Conservation (phyloP, 2,888 invertebrate genomes). For the Drosophila nr. fundita region DNA sequence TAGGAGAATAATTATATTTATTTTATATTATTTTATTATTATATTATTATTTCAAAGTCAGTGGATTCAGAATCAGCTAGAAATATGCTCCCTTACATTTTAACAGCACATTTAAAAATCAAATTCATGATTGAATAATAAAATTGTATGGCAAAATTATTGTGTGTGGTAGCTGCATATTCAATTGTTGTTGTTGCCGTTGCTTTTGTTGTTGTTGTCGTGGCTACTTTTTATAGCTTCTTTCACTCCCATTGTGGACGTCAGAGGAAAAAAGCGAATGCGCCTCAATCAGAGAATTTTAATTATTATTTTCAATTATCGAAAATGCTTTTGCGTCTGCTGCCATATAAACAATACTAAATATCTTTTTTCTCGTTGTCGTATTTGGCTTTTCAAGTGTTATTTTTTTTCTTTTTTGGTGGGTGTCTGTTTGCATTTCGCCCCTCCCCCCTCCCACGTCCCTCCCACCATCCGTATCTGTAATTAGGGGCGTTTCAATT, state of each 20-base stretch:
- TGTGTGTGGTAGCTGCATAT: constrained; percentile 51
- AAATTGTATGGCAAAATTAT: constrained; percentile 51
- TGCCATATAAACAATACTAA: constrained; percentile 29
- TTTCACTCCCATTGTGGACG: constrained; percentile 73
- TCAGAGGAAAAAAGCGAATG: constrained; percentile 40
- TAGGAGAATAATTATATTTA: neutral
- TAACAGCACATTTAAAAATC: constrained; percentile 4
- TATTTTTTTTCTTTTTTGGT: constrained; percentile 10
- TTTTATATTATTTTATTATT: neutral
- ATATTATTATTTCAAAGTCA: neutral
- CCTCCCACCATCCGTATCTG: constrained; percentile 17
- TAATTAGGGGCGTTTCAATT: constrained; percentile 62
- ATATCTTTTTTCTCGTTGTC: constrained; percentile 21
- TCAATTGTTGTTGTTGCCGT: constrained; percentile 23
- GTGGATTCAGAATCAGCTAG: neutral
- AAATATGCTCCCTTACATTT: neutral
- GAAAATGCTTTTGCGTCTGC: constrained; percentile 73
- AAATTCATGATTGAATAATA: constrained; percentile 45
- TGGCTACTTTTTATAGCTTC: constrained; percentile 58
- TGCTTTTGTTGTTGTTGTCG: constrained; percentile 10
- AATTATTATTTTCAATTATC: constrained; percentile 83
- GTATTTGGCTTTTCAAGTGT: constrained; percentile 58
- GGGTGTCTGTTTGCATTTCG: constrained; percentile 35
- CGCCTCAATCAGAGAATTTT: constrained; percentile 81
- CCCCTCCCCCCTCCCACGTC: constrained; percentile 1